A percentile compares a stretch with the other conserved stretches of the same genome.
These are phyloP conservation scores for Caenorhabditis sinica DNA, from an alignment of 2,888 invertebrate species.

Conservation along the genomic window DNA sequence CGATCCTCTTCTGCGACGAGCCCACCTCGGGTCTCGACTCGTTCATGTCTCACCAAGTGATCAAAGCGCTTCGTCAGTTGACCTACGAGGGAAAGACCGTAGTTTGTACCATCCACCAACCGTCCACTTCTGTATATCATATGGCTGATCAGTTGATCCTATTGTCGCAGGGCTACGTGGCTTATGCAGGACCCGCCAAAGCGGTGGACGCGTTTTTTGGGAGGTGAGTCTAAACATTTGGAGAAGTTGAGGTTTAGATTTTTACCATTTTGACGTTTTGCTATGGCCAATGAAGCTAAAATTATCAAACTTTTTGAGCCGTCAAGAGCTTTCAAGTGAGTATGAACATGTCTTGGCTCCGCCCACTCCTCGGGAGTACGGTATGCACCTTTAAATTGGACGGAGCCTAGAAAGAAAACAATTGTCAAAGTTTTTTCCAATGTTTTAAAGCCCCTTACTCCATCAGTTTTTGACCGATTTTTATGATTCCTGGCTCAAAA, in stretches of 20 bases:
- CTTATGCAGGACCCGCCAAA: constrained; percentile 73
- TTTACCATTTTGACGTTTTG: too few relatives aligned
- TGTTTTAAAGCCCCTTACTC: background rate
- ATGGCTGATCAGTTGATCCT: constrained; percentile 88
- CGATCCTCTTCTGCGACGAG: constrained; percentile 78
- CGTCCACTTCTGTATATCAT: constrained; percentile 92
- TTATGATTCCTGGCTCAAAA: background rate
- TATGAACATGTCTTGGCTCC: background rate
- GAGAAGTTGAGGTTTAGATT: too few relatives aligned
- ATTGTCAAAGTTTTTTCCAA: too few relatives aligned
- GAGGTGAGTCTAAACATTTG: constrained; percentile 6
- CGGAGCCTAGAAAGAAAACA: background rate
- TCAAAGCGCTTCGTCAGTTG: constrained; percentile 55
- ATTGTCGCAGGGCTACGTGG: constrained; percentile 71
- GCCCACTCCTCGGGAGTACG: background rate
- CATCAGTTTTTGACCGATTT: background rate
- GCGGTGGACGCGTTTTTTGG: constrained; percentile 70
- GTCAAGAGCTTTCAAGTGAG: background rate
- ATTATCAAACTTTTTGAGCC: background rate
- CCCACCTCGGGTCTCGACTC: constrained; percentile 77
- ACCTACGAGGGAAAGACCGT: constrained; percentile 90
- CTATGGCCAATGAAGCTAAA: too few relatives aligned
- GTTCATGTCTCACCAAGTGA: constrained; percentile 75
- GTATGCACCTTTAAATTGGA: too few relatives aligned
- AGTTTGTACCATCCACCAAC: constrained; percentile 95